Evolutionary conservation across 2,888 invertebrate genomes (phyloP).

Genomic region (Drosophila merina): DNA sequence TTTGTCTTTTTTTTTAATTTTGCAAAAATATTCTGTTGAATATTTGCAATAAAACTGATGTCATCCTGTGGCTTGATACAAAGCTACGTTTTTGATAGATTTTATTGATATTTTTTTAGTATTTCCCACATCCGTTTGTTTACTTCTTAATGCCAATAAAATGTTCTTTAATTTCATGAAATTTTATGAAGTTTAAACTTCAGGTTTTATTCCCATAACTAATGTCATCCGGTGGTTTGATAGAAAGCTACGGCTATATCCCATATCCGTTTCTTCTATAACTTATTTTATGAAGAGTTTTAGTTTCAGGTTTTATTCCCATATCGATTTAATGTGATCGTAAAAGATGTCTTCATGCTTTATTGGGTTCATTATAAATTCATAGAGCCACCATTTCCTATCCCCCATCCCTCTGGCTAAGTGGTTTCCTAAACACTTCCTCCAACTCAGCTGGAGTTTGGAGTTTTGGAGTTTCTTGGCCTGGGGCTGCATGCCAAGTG

Average conservation of each 20-base stretch:
- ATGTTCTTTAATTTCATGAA: neutral
- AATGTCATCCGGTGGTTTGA: constrained; percentile 57
- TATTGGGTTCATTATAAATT: constrained; percentile 38
- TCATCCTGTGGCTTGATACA: constrained; percentile 46
- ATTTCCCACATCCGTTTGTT: constrained; percentile 3
- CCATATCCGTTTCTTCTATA: neutral
- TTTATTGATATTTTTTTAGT: neutral
- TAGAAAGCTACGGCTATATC: constrained; percentile 24
- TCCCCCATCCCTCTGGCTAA: constrained; percentile 25
- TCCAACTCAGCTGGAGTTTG: constrained; percentile 39
- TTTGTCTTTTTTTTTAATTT: no score
- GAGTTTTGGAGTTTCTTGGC: constrained; percentile 34
- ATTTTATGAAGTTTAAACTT: no score
- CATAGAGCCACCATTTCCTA: constrained; percentile 18
- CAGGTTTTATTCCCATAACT: constrained; percentile 22
- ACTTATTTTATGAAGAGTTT: no score
- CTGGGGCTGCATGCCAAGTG: constrained; percentile 43
- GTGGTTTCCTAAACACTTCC: constrained; percentile 40
- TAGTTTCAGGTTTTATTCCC: neutral
- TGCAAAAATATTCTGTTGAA: constrained; percentile 24
- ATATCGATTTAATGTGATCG: constrained; percentile 8
- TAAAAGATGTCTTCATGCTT: constrained; percentile 32
- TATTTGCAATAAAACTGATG: constrained; percentile 65
- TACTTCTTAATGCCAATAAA: neutral
- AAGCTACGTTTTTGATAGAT: constrained; percentile 21